Percentiles rank a stretch among this genome's conserved stretches.
Conservation (phyloP, 2,797 vertebrate species). For the Smutsia gigantea region DNA sequence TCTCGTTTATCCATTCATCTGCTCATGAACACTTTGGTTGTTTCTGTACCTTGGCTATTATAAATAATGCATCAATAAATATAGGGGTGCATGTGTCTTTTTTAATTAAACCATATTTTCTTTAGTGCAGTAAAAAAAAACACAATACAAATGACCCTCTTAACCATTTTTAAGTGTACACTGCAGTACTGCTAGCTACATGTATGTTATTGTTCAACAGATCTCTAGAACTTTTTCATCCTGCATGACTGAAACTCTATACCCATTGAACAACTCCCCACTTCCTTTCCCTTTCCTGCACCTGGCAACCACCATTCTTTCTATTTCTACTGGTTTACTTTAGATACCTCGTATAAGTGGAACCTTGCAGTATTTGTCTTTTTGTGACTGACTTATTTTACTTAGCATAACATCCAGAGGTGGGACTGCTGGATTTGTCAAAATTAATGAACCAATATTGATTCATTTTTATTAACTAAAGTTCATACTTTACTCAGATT, state of each 20-base stretch:
- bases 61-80: too few species aligned
- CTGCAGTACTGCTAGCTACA: background rate
- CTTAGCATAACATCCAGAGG: background rate
- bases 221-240: background rate
- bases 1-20: too few species aligned
- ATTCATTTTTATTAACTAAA: background rate
- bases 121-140: background rate
- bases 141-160: background rate
- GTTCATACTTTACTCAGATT: background rate
- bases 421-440: background rate
- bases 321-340: background rate
- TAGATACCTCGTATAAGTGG: background rate
- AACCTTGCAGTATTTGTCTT: background rate
- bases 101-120: background rate
- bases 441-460: background rate
- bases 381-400: background rate
- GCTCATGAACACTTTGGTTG: too few species aligned
- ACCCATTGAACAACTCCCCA: background rate
- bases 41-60: too few species aligned
- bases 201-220: background rate
- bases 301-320: background rate
- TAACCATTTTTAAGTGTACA: too few species aligned
- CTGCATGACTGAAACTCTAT: background rate
- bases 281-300: background rate
- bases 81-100: too few species aligned